Evolutionary conservation across 2,888 invertebrate species (phyloP).

Genomic region (Frankliniella fusca): DNA sequence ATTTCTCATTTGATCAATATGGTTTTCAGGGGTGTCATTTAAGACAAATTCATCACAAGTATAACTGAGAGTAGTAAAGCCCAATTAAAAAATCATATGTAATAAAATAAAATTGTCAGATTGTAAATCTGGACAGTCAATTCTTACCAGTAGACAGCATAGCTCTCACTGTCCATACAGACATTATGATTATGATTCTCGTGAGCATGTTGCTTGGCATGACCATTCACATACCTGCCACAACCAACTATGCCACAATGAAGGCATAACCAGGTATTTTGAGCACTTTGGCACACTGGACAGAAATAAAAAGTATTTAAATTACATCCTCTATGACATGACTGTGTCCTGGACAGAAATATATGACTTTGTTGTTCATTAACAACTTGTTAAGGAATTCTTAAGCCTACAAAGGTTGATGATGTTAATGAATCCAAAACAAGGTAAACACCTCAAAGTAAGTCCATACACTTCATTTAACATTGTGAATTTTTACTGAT

Average conservation of each 20-base stretch:
- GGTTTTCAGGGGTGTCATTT: constrained; percentile 60
- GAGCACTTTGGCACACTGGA: constrained; percentile 58
- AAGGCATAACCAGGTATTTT: constrained; percentile 74
- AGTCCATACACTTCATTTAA: too few species aligned
- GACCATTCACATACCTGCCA: constrained; percentile 71
- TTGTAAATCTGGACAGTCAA: constrained; percentile 26
- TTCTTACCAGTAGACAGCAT: constrained; percentile 70
- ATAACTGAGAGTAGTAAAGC: constrained; percentile 53
- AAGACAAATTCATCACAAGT: constrained; percentile 74
- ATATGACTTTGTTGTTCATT: too few species aligned
- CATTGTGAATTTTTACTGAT: too few species aligned
- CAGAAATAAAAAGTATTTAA: too few species aligned
- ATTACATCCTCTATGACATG: too few species aligned
- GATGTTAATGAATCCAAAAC: too few species aligned
- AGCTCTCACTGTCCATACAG: constrained; percentile 71
- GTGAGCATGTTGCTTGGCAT: constrained; percentile 67
- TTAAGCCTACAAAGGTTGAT: too few species aligned
- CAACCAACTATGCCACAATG: constrained; percentile 70
- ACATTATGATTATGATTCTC: constrained; percentile 61
- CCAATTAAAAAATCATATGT: not conserved
- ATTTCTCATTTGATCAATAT: constrained; percentile 55
- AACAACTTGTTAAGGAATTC: too few species aligned
- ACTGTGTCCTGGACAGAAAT: too few species aligned
- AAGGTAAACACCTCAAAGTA: too few species aligned
- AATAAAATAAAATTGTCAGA: not conserved